These are phyloP conservation scores for Climacteris rufus DNA, from an alignment of 2,113 vertebrate genomes.

Conservation along the genomic window DNA sequence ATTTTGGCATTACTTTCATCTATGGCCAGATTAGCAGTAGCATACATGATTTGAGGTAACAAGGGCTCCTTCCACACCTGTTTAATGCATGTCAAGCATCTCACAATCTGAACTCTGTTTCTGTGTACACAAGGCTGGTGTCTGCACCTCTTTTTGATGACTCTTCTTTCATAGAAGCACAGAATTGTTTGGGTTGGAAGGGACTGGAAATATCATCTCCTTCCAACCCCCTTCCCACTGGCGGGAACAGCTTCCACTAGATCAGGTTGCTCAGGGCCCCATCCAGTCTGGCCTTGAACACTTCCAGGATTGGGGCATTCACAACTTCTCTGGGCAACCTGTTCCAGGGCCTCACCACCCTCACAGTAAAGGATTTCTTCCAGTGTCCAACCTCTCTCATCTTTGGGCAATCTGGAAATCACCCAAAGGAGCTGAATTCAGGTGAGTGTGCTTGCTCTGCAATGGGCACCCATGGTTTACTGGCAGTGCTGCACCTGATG, in stretches of 20 bases:
- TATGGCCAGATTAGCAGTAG: background rate
- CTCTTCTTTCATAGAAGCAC: background rate
- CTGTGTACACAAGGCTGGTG: background rate
- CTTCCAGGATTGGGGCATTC: background rate
- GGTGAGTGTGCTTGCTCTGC: background rate
- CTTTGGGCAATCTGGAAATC: background rate
- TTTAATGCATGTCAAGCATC: background rate
- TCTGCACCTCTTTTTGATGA: background rate
- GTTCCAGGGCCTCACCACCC: background rate
- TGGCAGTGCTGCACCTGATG: background rate
- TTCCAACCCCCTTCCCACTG: background rate
- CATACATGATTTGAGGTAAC: background rate
- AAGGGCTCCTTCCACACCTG: background rate
- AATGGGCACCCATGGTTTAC: background rate
- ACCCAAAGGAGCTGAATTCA: background rate
- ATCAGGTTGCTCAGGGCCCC: background rate
- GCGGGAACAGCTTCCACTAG: background rate
- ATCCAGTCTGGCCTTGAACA: background rate
- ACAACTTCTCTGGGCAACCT: background rate
- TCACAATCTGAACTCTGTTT: background rate
- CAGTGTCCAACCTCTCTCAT: background rate
- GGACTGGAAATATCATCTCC: background rate
- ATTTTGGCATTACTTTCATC: background rate
- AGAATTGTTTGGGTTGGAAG: background rate
- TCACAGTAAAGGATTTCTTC: background rate